Base-by-base conservation (phyloP, 2,888 invertebrate species). In the Eubasilissa splendida region DNA sequence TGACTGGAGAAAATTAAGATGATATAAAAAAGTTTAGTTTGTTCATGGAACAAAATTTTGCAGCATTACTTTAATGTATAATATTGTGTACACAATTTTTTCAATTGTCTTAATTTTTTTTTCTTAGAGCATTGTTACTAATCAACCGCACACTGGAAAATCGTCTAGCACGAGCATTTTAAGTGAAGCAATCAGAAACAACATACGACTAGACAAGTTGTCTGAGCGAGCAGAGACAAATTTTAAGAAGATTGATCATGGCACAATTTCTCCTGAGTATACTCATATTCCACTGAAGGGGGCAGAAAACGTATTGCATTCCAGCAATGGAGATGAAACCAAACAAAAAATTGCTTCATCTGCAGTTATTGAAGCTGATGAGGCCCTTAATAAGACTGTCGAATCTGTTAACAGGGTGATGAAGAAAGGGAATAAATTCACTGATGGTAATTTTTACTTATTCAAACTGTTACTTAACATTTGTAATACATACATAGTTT, bases 401-500 rank as follows among this genome's bases (percentile, higher is more conserved):
- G 91, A 91, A 85, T 89, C 90, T 74, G 90, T 91, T 84, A 89
- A 89, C 14, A 88, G 91, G 84, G 90, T 91, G 63, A 90, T 91
- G 53, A 91, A 92, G 84, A 93, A 92, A 85, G 92, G 94, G 77
- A 94, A 94, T 86, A 94, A 94, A 87, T 94, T 94, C 86, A 94
- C 94, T 0, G 94, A 94, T 85, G 93, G 93, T 86, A 82, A 77
- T 56, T 63, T 31, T 71, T 50, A 88, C 42, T 42, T 42, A 5
- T 42, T 42, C 42, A 42, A 5, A 78, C 85, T 85, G 86, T 88
- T 89, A 89, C 89, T 89, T n/a, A 31, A 60, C 10, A 60, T 60
- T 31, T 60, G n/a, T 60, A 12, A 12, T 42, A 42, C 42, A 42
- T 42, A 42, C 42, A 42, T 42, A 5, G 42, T 42, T 42, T 22